These are phyloP conservation scores for Petrocephalus schoutedeni DNA, from an alignment of 2,797 vertebrate species.

Conservation along the genomic window DNA sequence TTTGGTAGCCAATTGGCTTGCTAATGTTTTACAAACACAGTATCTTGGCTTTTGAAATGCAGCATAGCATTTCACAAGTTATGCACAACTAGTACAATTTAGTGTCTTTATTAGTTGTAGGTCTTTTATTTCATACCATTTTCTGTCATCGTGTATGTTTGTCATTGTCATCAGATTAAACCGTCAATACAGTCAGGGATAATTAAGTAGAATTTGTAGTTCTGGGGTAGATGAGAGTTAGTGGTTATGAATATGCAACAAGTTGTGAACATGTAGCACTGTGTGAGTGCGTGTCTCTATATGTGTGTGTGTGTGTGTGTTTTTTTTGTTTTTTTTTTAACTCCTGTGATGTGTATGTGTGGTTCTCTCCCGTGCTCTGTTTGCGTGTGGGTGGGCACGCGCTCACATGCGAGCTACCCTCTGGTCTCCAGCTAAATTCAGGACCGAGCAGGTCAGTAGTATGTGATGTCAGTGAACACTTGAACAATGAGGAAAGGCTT, in stretches of 20 bases:
- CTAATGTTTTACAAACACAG: not conserved
- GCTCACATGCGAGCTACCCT: not conserved
- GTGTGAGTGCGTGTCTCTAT: not conserved
- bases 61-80: not conserved
- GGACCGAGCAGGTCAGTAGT: not conserved
- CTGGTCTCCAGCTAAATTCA: not conserved
- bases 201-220: not conserved
- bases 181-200: not conserved
- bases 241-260: not conserved
- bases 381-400: not conserved
- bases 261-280: not conserved
- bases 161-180: not conserved
- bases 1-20: not conserved
- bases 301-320: not conserved
- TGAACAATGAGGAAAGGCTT: not conserved
- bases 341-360: not conserved
- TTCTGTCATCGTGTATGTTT: not conserved
- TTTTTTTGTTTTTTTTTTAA: not conserved
- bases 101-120: not conserved
- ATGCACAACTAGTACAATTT: not conserved
- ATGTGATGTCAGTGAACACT: not conserved
- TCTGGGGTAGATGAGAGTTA: not conserved
- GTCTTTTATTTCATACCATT: conserved; percentile 9
- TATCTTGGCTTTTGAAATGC: not conserved
- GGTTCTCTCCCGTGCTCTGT: not conserved